These are phyloP conservation scores for Campylomormyrus tamandua DNA, from an alignment of 2,113 vertebrate genomes.

Conservation along the genomic window DNA sequence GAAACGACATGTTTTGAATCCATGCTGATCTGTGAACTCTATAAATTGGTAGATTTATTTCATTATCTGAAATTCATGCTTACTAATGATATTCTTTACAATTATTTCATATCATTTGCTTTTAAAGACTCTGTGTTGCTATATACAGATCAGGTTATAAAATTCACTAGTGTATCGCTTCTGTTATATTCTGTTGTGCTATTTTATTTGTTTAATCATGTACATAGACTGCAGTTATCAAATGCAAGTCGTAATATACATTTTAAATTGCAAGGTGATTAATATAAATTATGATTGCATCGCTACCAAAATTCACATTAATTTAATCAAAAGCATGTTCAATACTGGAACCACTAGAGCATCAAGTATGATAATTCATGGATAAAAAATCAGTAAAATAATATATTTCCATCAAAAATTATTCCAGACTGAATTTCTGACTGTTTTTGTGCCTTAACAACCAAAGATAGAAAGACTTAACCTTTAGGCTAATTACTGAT, in stretches of 20 bases:
- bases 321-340: neutral
- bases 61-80: neutral
- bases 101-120: neutral
- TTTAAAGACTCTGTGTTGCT: neutral
- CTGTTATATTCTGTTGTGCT: neutral
- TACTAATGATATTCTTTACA: neutral
- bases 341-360: neutral
- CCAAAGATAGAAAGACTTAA: conserved; percentile 38
- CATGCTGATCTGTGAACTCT: neutral
- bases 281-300: conserved; percentile 2
- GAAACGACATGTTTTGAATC: neutral
- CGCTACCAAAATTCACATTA: neutral
- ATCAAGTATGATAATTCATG: neutral
- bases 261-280: conserved; percentile 2
- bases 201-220: neutral
- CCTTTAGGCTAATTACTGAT: conserved; percentile 31
- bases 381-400: neutral
- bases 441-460: conserved; percentile 19
- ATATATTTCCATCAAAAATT: conserved; percentile 11
- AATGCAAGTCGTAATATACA: neutral
- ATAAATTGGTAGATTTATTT: neutral
- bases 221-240: neutral
- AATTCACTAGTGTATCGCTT: neutral
- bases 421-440: conserved; percentile 36
- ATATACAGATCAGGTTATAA: neutral